phyloP scores from a whole-genome alignment of 30 jellyfish, hydroid and myxozoan genomes.

The Pelagia noctiluca region DNA sequence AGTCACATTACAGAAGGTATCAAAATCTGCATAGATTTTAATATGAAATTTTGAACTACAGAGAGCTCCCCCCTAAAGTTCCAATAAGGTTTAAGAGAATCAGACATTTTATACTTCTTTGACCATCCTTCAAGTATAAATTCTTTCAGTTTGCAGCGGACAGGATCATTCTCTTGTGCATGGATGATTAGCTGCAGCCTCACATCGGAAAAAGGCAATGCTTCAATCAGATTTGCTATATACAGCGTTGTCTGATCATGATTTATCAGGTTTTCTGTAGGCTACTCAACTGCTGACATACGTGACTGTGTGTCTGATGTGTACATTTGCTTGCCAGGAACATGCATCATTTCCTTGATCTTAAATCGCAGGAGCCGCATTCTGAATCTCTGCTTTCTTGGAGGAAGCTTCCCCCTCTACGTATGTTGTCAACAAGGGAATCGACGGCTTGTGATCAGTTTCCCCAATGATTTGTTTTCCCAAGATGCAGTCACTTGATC shows the following conservation, averaged over 20 bases:
- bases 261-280: too few species aligned
- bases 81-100: conserved; percentile 43
- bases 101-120: conserved; percentile 53
- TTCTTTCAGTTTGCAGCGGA: not conserved
- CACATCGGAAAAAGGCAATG: conserved; percentile 46
- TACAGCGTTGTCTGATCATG: too few species aligned
- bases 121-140: conserved; percentile 25
- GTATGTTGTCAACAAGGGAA: conserved; percentile 65
- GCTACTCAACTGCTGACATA: too few species aligned
- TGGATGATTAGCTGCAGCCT: conserved; percentile 17
- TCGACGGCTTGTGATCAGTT: conserved; percentile 71
- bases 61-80: conserved; percentile 27
- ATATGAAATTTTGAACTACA: conserved; percentile 14
- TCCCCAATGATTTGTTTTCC: conserved; percentile 61
- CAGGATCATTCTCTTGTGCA: not conserved
- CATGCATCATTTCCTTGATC: conserved; percentile 38
- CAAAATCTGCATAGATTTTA: conserved; percentile 57
- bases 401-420: conserved; percentile 48
- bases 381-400: conserved; percentile 41
- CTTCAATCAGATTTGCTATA: not conserved
- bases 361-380: conserved; percentile 62
- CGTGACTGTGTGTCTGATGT: conserved; percentile 65
- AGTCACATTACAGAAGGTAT: conserved; percentile 65
- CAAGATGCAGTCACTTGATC: conserved; percentile 43
- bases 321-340: conserved; percentile 67